These are phyloP conservation scores for Microtus ochrogaster DNA, from an alignment of 2,113 vertebrate species.

Conservation along the genomic window DNA sequence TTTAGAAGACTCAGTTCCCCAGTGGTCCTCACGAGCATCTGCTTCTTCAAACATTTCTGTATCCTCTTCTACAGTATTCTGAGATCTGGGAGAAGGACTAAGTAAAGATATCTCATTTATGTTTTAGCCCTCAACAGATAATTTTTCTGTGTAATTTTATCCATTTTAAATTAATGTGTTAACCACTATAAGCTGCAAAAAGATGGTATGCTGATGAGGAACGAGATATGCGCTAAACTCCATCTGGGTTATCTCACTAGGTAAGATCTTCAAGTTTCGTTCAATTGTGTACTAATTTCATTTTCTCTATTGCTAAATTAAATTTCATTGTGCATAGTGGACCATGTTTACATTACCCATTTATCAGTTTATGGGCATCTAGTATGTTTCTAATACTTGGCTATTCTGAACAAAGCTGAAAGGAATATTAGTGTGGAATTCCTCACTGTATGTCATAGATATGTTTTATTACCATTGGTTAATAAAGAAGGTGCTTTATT, in stretches of 20 bases:
- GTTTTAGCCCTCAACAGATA: background rate
- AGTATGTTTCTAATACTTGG: background rate
- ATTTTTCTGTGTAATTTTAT: background rate
- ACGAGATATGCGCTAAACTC: background rate
- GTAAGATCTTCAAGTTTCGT: background rate
- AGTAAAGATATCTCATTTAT: background rate
- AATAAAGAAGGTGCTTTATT: too few relatives aligned
- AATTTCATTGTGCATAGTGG: background rate
- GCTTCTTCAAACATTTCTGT: background rate
- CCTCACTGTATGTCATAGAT: too few relatives aligned
- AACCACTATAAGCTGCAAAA: background rate
- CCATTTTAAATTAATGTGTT: background rate
- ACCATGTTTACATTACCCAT: background rate
- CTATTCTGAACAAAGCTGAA: background rate
- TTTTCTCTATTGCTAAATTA: background rate
- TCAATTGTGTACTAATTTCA: background rate
- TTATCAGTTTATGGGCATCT: background rate
- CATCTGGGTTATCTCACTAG: background rate
- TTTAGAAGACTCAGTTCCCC: background rate
- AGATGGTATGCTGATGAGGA: background rate
- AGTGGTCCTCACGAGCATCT: background rate
- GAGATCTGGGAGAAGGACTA: background rate
- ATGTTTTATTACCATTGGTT: too few relatives aligned
- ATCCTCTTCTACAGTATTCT: background rate
- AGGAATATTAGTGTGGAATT: background rate